phyloP scores from a whole-genome alignment of 2,797 vertebrate species.

The Halcyon smyrnensis region DNA sequence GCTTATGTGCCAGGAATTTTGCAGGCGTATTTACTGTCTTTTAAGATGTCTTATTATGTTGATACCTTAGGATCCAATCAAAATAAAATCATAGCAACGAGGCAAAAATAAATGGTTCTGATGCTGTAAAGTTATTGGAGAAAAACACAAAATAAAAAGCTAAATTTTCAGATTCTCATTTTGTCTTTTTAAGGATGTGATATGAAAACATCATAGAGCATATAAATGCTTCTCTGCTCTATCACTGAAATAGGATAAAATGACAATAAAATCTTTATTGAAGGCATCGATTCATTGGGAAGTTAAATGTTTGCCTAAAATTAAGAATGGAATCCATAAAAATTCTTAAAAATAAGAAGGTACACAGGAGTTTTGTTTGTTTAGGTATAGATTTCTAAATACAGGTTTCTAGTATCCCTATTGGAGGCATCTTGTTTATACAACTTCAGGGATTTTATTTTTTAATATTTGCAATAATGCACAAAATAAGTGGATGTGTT shows the following conservation, averaged over 20 bases:
- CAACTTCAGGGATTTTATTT: not conserved
- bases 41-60: not conserved
- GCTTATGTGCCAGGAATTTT: conserved; percentile 26
- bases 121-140: not conserved
- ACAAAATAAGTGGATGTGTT: not conserved
- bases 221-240: not conserved
- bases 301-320: not conserved
- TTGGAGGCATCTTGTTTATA: not conserved
- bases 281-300: not conserved
- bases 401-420: not conserved
- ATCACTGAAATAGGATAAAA: not conserved
- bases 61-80: not conserved
- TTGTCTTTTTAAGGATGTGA: not conserved
- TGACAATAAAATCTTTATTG: not conserved
- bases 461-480: not conserved
- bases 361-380: not conserved
- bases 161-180: not conserved
- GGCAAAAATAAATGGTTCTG: not conserved
- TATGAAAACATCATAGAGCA: not conserved
- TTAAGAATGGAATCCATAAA: not conserved
- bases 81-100: not conserved
- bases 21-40: not conserved
- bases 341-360: not conserved
- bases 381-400: not conserved
- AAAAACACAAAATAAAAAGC: not conserved